A percentile compares a stretch with the other conserved stretches of the same genome.
These are phyloP conservation scores for Pachycephala philippinensis DNA, from an alignment of 2,113 vertebrate species.

Conservation along the genomic window DNA sequence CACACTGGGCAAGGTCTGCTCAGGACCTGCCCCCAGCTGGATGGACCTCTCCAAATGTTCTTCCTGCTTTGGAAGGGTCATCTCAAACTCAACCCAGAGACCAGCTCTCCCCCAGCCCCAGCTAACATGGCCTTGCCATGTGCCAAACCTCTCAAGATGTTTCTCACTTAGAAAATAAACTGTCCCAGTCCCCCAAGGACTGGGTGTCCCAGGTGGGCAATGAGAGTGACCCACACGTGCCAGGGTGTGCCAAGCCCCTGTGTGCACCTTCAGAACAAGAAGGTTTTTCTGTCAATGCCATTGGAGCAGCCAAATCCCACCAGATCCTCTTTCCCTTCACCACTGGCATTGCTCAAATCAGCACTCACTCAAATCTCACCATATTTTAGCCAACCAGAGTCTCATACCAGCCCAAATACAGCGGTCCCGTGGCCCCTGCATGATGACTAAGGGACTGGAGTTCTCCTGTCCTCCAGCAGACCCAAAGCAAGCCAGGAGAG, in stretches of 20 bases:
- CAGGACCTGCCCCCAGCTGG: background rate
- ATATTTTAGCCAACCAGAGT: background rate
- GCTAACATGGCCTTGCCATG: background rate
- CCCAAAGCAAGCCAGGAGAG: background rate
- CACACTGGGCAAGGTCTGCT: background rate
- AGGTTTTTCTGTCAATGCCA: background rate
- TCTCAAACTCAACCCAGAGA: background rate
- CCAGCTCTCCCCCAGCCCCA: background rate
- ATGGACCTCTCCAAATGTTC: background rate
- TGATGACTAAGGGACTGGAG: background rate
- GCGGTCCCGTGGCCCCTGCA: fast-evolving
- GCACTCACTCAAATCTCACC: background rate
- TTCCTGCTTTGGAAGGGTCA: background rate
- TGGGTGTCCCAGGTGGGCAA: background rate
- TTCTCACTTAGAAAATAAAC: background rate
- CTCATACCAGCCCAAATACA: background rate
- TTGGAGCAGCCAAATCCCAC: background rate
- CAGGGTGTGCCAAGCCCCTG: background rate
- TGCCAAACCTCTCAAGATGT: background rate
- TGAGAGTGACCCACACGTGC: background rate
- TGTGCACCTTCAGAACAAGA: background rate
- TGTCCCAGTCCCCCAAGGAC: background rate
- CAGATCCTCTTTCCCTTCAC: background rate
- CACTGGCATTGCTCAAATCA: background rate
- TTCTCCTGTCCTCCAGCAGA: background rate